These are phyloP conservation scores for Arvicanthis niloticus DNA, from an alignment of 2,113 vertebrate species.

Conservation along the genomic window DNA sequence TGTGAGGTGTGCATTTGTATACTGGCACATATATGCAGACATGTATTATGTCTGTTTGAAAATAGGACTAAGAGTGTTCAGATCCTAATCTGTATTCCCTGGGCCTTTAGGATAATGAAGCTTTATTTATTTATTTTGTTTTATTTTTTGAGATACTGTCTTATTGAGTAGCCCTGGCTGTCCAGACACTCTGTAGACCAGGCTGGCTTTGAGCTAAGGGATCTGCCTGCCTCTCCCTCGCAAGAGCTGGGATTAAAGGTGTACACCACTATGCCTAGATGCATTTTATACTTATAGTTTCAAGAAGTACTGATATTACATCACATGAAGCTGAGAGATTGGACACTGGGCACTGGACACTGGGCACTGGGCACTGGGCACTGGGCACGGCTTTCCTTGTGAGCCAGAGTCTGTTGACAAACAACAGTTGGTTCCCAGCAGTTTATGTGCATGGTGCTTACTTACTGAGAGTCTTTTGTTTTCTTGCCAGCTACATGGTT, in stretches of 20 bases:
- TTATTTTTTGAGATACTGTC: neutral
- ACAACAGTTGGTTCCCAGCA: slow-evolving; percentile 76
- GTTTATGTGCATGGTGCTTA: slow-evolving; percentile 82
- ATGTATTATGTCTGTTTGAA: neutral
- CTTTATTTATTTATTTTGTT: neutral
- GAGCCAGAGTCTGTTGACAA: slow-evolving; percentile 75
- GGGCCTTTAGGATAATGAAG: slow-evolving; percentile 75
- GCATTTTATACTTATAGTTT: slow-evolving; percentile 77
- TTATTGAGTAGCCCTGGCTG: neutral
- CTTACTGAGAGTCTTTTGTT: slow-evolving; percentile 90
- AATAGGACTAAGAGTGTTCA: neutral
- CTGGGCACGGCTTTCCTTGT: slow-evolving; percentile 79
- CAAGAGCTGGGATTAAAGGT: neutral
- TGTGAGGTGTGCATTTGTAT: neutral
- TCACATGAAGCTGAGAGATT: slow-evolving; percentile 61
- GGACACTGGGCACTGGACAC: slow-evolving; percentile 77
- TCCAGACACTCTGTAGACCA: neutral
- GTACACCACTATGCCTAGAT: slow-evolving; percentile 6
- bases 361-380: slow-evolving; percentile 82
- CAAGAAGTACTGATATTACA: slow-evolving; percentile 64
- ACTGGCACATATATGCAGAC: too few species aligned
- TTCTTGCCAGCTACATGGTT: slow-evolving; percentile 94
- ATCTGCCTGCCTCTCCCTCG: neutral
- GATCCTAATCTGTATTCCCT: slow-evolving; percentile 60
- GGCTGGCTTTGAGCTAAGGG: neutral